phyloP scores from a whole-genome alignment of 1,140 invertebrate genomes.

The Bombus consobrinus region DNA sequence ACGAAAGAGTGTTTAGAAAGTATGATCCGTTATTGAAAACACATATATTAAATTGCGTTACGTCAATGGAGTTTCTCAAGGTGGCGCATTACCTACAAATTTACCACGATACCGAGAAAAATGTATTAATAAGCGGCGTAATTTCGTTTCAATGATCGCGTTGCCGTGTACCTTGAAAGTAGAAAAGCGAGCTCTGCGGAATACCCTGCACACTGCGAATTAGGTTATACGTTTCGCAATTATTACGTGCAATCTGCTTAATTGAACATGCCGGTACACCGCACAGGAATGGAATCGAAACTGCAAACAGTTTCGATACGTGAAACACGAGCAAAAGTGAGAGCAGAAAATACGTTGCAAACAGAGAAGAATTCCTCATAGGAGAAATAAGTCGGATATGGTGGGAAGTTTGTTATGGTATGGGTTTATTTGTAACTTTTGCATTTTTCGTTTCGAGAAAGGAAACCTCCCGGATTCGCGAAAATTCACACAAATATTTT shows the following conservation, averaged over 20 bases:
- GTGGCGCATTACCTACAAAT: background rate
- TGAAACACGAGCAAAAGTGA: background rate
- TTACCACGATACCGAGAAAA: background rate
- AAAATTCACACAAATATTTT: background rate
- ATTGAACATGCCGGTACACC: background rate
- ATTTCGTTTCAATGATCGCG: constrained; percentile 41
- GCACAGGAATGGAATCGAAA: background rate
- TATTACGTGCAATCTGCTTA: constrained; percentile 26
- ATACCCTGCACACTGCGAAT: background rate
- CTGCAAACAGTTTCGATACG: background rate
- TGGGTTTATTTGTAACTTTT: background rate
- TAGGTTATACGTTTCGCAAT: constrained; percentile 21
- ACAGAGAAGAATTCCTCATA: background rate
- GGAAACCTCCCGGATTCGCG: no score
- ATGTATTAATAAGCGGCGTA: constrained; percentile 43
- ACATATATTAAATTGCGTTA: constrained; percentile 13
- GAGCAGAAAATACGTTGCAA: background rate
- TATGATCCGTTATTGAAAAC: constrained; percentile 18
- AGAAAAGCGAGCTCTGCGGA: constrained; percentile 20
- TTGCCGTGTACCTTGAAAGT: constrained; percentile 52
- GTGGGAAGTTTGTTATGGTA: background rate
- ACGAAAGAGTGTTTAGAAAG: constrained; percentile 15
- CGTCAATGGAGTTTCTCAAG: constrained; percentile 26
- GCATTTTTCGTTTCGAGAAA: no score
- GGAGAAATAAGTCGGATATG: background rate